These are phyloP conservation scores for Pteria penguin DNA, from an alignment of 2,888 invertebrate species.

Conservation along the genomic window DNA sequence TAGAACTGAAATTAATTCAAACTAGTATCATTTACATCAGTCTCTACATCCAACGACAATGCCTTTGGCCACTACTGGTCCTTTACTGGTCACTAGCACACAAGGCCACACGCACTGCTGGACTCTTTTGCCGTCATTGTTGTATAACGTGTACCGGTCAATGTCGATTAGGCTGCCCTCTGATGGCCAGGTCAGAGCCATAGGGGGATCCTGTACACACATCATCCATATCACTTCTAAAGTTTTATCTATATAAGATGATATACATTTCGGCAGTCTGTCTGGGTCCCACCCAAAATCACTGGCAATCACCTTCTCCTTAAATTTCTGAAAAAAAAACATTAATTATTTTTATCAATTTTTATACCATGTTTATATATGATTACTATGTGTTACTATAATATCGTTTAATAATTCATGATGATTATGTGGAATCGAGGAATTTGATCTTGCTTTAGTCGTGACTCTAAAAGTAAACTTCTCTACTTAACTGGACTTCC, in stretches of 20 bases:
- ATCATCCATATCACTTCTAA: constrained; percentile 15
- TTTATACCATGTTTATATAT: too few species aligned
- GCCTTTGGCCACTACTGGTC: constrained; percentile 18
- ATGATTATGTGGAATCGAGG: too few species aligned
- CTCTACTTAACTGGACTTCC: too few species aligned
- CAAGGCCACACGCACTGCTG: constrained; percentile 12
- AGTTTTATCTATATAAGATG: constrained; percentile 18
- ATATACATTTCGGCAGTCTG: neutral
- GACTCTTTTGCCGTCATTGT: neutral
- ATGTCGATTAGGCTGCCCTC: constrained; percentile 12
- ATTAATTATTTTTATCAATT: too few species aligned
- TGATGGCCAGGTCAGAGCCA: constrained; percentile 16
- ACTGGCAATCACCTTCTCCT: constrained; percentile 5
- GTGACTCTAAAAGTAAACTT: too few species aligned
- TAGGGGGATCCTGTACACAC: constrained; percentile 22
- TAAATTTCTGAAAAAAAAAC: constrained; percentile 16
- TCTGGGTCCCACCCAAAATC: constrained; percentile 19
- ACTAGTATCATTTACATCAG: too few species aligned
- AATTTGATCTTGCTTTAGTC: too few species aligned
- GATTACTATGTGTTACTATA: too few species aligned
- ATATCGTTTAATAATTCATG: too few species aligned
- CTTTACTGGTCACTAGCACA: neutral
- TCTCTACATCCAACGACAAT: neutral
- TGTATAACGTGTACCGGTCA: constrained; percentile 4
- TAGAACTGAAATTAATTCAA: too few species aligned